Evolutionary conservation across 2,797 vertebrate species (phyloP).

Genomic region (Podarcis siculus): DNA sequence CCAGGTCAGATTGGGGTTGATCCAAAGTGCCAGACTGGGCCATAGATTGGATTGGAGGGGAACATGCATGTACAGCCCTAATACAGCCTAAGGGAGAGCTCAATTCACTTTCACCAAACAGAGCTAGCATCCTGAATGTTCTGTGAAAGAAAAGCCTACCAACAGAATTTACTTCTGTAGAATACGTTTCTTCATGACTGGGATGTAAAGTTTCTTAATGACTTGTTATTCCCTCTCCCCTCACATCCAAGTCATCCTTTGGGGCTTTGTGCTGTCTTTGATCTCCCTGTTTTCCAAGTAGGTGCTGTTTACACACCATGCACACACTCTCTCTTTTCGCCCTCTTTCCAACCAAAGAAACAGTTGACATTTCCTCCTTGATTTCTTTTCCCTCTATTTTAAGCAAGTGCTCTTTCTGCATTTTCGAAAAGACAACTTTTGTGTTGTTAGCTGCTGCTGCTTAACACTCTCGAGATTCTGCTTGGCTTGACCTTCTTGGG

Average conservation of each 20-base stretch:
- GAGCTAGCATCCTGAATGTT: neutral
- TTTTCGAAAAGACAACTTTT: neutral
- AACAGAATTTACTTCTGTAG: neutral
- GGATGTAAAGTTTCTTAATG: neutral
- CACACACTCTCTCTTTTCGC: neutral
- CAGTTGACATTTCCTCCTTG: neutral
- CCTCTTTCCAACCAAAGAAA: neutral
- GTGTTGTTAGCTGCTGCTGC: neutral
- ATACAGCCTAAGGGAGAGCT: no score
- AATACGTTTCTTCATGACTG: neutral
- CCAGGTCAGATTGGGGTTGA: no score
- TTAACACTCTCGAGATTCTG: neutral
- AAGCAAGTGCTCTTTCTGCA: neutral
- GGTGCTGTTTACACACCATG: neutral
- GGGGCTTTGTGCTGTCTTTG: neutral
- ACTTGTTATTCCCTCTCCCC: neutral
- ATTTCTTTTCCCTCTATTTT: slow-evolving; percentile 1
- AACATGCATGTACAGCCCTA: no score
- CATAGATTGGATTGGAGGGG: no score
- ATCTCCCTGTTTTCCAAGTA: neutral
- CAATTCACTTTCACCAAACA: neutral
- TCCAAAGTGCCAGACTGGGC: no score
- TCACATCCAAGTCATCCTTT: neutral
- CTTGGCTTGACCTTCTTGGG: neutral
- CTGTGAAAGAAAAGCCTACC: neutral